Evolutionary conservation across 1,140 invertebrate genomes (phyloP).

Genomic region (Monochamus saltuarius): DNA sequence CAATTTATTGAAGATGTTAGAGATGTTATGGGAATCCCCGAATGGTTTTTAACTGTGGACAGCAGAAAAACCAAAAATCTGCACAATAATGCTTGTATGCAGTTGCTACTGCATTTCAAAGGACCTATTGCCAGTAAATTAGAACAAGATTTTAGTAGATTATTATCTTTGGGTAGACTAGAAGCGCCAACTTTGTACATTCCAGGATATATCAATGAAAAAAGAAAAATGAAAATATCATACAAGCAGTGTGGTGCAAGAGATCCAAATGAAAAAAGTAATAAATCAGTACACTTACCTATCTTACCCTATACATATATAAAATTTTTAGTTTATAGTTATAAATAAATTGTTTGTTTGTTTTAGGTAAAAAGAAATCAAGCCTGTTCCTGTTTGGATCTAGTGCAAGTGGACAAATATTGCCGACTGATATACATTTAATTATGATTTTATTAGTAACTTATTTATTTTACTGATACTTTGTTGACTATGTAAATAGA

Average conservation of each 20-base stretch:
- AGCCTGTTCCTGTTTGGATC: not conserved
- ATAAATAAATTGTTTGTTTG: not conserved
- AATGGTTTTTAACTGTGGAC: conserved; percentile 88
- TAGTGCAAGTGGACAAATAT: not conserved
- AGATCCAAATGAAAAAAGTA: conserved; percentile 67
- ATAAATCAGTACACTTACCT: not conserved
- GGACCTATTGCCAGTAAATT: conserved; percentile 73
- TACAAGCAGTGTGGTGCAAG: conserved; percentile 72
- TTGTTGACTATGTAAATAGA: too few species aligned
- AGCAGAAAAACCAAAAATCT: conserved; percentile 75
- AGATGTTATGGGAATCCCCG: conserved; percentile 79
- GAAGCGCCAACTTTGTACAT: conserved; percentile 74
- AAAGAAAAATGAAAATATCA: conserved; percentile 68
- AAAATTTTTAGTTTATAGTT: not conserved
- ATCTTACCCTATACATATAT: not conserved
- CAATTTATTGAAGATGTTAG: conserved; percentile 84
- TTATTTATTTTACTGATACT: conserved; percentile 8
- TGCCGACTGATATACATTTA: not conserved
- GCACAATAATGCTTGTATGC: conserved; percentile 79
- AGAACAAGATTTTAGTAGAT: conserved; percentile 74
- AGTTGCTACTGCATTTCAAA: conserved; percentile 85
- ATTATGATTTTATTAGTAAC: conserved; percentile 1
- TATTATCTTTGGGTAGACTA: conserved; percentile 72
- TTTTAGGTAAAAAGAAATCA: not conserved
- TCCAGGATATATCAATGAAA: conserved; percentile 71